Evolutionary conservation across 2,113 vertebrate species (phyloP), one percentile per base, ranked within the genome.

Genomic region (Pseudolaguvia tuberculata): DNA sequence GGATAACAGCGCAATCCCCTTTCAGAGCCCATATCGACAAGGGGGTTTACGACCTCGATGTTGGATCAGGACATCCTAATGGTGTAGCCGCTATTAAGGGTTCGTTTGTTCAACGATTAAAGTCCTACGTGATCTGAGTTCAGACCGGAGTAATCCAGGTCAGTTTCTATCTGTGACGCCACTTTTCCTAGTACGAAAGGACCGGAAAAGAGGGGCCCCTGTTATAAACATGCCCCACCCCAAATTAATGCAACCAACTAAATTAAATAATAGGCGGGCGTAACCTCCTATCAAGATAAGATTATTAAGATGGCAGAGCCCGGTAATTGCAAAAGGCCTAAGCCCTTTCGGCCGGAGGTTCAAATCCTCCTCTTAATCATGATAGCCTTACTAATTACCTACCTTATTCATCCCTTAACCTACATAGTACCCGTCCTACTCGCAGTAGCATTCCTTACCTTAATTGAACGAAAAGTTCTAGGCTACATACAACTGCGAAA

Each of bases 81-180:
- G 84, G 83, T 81, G 84, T 59, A 85, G 75, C 73, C 78, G 79
- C 81, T 85, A 84, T 78, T 83, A 83, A 85, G 72, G 83, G 81
- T 85, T 84, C 77, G 83, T 83, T 82, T 86, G 84, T 85, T 85
- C 84, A 84, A 84, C 81, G 83, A 85, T 84, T 85, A 85, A 85
- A 84, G 80, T 83, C 83, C 80, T 82, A 85, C 83, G 81, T 84
- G 84, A 85, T 83, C 84, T 84, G 81, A 84, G 84, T 83, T 84
- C 84, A 85, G 84, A 85, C 83, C 84, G 81, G 77, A 84, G 84
- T 15, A 84, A 85, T 84, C 79, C 83, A 85, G 84, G 83, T 85
- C 84, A 80, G 84, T 83, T 84, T 85, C 83, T 85, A 84, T 84
- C 84, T 84, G 81, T 83, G 70, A 20, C 5, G 13, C 50, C 5